A percentile compares a stretch with the other conserved stretches of the same genome.
Evolutionary conservation across 2,888 invertebrate species (phyloP).

Genomic region (Willowsia nigromaculata): DNA sequence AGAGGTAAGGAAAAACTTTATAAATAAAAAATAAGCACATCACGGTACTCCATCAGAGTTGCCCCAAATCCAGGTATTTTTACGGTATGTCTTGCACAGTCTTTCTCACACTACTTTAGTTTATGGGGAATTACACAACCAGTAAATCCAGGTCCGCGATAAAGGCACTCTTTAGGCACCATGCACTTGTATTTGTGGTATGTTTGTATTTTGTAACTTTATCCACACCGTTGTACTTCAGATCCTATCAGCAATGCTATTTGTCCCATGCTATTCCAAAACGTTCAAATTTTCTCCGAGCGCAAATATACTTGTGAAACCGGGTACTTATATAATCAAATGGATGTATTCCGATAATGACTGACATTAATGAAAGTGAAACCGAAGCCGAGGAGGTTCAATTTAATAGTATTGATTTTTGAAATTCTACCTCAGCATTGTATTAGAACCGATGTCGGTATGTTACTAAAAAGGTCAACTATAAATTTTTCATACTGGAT

Average conservation of each 20-base stretch:
- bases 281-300: background rate
- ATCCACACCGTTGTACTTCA: background rate
- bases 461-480: no score
- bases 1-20: slow-evolving; percentile 41
- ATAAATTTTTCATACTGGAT: no score
- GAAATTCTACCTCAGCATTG: background rate
- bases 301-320: background rate
- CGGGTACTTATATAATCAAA: background rate
- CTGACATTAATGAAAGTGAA: slow-evolving; percentile 20
- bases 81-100: background rate
- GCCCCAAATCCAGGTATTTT: slow-evolving; percentile 5
- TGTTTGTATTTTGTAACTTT: background rate
- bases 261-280: background rate
- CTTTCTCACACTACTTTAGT: background rate
- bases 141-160: slow-evolving; percentile 1
- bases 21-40: slow-evolving; percentile 63
- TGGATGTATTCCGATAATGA: background rate
- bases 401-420: slow-evolving; percentile 23
- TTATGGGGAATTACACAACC: background rate
- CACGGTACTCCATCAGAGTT: slow-evolving; percentile 45
- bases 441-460: no score
- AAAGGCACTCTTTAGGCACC: background rate
- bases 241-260: background rate
- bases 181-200: background rate
- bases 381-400: background rate